phyloP scores from a whole-genome alignment of 37 sponge, comb jelly and placozoan species.

The Aplysina aerophoba region DNA sequence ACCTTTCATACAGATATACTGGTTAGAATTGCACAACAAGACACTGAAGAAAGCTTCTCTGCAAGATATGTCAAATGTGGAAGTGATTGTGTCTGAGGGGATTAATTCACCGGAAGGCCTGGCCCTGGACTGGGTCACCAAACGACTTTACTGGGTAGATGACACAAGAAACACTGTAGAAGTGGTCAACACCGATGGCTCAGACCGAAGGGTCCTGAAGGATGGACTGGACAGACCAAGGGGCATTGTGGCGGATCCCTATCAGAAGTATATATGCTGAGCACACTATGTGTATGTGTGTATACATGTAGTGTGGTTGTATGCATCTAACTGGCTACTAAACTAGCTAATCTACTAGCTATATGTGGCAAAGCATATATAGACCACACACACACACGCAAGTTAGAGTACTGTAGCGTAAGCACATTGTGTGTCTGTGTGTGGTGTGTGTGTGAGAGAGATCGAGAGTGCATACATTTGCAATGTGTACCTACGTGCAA shows the following conservation, averaged over 20 bases:
- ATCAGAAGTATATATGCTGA: slow-evolving; percentile 5
- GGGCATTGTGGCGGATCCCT: slow-evolving; percentile 1
- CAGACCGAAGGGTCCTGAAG: slow-evolving; percentile 7
- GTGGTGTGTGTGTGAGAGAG: no score
- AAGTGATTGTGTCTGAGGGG: slow-evolving; percentile 5
- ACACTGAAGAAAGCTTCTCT: slow-evolving; percentile 18
- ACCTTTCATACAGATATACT: slow-evolving; percentile 41
- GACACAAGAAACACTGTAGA: slow-evolving; percentile 18
- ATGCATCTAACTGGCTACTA: no score
- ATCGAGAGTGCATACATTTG: no score
- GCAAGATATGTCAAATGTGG: background rate
- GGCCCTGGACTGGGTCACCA: background rate
- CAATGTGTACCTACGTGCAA: no score
- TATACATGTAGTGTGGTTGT: no score
- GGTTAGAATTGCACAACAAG: background rate
- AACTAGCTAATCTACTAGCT: no score
- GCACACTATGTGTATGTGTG: no score
- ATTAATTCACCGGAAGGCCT: background rate
- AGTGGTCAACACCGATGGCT: slow-evolving; percentile 17
- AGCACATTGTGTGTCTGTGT: no score
- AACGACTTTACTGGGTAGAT: slow-evolving; percentile 5
- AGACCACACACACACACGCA: no score
- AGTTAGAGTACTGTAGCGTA: no score
- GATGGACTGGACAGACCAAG: background rate
- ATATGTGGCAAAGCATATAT: no score